Base-by-base conservation (phyloP, 30 jellyfish, hydroid and myxozoan genomes). In the Catostylus mosaicus region DNA sequence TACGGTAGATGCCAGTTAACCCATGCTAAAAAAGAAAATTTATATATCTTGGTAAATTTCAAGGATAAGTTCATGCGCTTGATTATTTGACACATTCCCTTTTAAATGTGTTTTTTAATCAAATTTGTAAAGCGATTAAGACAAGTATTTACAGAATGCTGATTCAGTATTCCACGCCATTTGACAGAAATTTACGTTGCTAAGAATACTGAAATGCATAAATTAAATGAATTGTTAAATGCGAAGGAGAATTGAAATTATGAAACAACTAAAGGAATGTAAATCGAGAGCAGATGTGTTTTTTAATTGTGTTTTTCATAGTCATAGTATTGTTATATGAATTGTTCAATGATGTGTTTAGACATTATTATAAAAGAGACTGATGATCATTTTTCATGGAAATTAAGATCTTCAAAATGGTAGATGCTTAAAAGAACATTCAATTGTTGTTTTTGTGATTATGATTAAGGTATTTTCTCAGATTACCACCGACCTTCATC, bases 361-460 rank as follows among this genome's bases (percentile, higher is more conserved):
- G 71, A 59, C 71, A 18, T 59, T 7, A 59, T 59, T 59, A 59
- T 19, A 59, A 59, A 22, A 11, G 71, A 59, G 24, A 59, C 71
- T 59, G 71, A 59, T 59, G 71, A 59, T 18, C 38, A 27, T 7
- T 59, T 16, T 59, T 27, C 38, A 27, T 59, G 71, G 38, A 30
- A 70, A 82, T 70, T 35, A 38, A 12, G 62, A 54, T 34, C 10
- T 82, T 76, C 66, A 74, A 69, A 73, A 48, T 61, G 75, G 86
- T 43, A 69, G 92, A 86, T 69, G 77, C 56, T 43, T 60, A 82
- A 82, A 82, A 69, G 92, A 70, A 43, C 92, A 82, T 67, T 75
- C 64, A 24, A 18, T 32, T 27, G 46, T 0, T 67, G n/a, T 70
- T 50, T 46, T 69, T 77, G 88, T 77, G 1, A 51, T n/a, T 31